A percentile compares a stretch with the other conserved stretches of the same genome.
Conservation (phyloP, 2,888 invertebrate species). For the Odontomyia ornata region DNA sequence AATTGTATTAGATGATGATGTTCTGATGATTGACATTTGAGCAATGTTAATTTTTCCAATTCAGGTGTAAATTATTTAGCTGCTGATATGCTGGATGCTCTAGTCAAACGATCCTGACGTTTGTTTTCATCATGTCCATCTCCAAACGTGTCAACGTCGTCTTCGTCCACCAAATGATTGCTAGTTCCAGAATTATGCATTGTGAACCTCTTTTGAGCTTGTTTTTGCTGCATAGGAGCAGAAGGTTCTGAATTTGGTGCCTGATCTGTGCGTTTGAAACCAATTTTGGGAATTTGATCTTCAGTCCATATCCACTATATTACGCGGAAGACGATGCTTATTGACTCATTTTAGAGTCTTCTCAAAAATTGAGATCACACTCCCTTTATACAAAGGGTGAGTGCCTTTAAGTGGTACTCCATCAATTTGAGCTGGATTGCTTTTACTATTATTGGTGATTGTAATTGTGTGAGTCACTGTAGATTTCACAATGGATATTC, state of each 20-base stretch:
- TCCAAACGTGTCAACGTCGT: not conserved
- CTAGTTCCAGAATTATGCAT: constrained; percentile 55
- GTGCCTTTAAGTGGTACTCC: constrained; percentile 54
- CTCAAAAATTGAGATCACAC: constrained; percentile 57
- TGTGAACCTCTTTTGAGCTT: constrained; percentile 56
- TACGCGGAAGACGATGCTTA: constrained; percentile 41
- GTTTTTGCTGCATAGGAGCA: constrained; percentile 53
- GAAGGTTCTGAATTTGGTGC: constrained; percentile 59
- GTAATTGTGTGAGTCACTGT: constrained; percentile 60
- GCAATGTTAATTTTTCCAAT: not conserved
- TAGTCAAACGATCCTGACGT: constrained; percentile 15
- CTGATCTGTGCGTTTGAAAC: constrained; percentile 52
- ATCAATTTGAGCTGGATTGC: constrained; percentile 57
- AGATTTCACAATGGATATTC: constrained; percentile 59
- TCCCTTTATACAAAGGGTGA: constrained; percentile 57
- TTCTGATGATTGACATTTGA: constrained; percentile 56
- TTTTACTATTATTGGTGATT: constrained; percentile 57
- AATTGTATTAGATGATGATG: no score
- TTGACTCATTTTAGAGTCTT: constrained; percentile 58
- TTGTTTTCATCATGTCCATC: not conserved
- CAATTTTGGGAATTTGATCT: constrained; percentile 52
- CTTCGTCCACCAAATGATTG: not conserved
- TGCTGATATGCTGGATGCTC: constrained; percentile 16
- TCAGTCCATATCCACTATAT: constrained; percentile 37
- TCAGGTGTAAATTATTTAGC: not conserved